Conservation (phyloP, 2,113 vertebrate species). For the Cephalophus harveyi region DNA sequence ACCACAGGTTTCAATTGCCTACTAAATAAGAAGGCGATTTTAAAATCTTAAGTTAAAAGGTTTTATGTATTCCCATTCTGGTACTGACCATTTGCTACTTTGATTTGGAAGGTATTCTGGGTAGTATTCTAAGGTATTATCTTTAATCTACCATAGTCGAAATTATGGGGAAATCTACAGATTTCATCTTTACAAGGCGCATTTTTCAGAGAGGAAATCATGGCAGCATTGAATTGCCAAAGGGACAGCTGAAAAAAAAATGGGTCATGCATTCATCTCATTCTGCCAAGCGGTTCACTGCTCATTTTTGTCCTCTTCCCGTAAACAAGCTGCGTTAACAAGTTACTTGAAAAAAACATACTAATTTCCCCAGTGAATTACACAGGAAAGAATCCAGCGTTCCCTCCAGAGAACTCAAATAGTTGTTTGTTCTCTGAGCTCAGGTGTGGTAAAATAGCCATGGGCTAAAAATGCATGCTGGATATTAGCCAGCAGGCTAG, state of each 20-base stretch:
- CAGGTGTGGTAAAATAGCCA: conserved; percentile 56
- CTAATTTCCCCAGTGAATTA: conserved; percentile 62
- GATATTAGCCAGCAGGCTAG: neutral
- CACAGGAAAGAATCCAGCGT: neutral
- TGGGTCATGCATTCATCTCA: conserved; percentile 56
- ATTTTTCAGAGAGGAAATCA: conserved; percentile 43
- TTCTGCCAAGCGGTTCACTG: conserved; percentile 23
- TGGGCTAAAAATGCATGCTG: neutral
- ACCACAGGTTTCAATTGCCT: neutral
- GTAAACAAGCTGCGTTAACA: conserved; percentile 58
- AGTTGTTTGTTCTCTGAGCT: conserved; percentile 57
- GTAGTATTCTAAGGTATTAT: conserved; percentile 1
- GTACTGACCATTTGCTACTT: neutral
- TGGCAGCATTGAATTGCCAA: neutral
- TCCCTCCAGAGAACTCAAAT: conserved; percentile 40
- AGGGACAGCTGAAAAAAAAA: conserved; percentile 59
- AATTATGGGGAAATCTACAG: conserved; percentile 8
- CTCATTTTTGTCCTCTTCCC: conserved; percentile 44
- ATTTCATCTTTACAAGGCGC: neutral
- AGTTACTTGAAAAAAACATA: conserved; percentile 60
- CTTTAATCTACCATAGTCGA: conserved; percentile 11
- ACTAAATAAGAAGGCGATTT: neutral
- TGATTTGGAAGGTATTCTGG: conserved; percentile 12
- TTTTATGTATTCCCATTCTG: neutral
- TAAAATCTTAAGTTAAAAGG: neutral